These are phyloP conservation scores for Prosapia bicincta DNA, from an alignment of 2,888 invertebrate genomes.

Conservation along the genomic window DNA sequence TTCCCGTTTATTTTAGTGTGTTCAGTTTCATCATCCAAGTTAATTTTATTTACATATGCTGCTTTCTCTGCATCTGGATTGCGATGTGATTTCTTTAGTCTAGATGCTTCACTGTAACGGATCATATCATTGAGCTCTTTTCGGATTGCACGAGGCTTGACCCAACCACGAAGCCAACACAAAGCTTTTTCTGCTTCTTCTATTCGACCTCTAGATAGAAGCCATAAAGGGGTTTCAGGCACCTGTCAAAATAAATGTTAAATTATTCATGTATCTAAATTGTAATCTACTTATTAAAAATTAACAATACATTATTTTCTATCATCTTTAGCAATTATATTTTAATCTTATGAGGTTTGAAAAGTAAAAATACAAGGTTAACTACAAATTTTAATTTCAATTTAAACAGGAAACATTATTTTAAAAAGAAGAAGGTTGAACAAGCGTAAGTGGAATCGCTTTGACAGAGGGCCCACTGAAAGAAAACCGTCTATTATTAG, in stretches of 20 bases:
- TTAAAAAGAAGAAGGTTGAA: too few relatives aligned
- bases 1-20: background rate
- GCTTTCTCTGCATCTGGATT: background rate
- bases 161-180: conserved; percentile 57
- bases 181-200: conserved; percentile 54
- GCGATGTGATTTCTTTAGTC: conserved; percentile 17
- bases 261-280: too few relatives aligned
- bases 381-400: too few relatives aligned
- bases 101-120: conserved; percentile 47
- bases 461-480: too few relatives aligned
- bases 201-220: conserved; percentile 54
- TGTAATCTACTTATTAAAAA: too few relatives aligned
- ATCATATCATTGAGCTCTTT: conserved; percentile 52
- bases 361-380: too few relatives aligned
- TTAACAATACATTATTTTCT: too few relatives aligned
- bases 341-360: too few relatives aligned
- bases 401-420: too few relatives aligned
- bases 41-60: conserved; percentile 24
- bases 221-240: conserved; percentile 59
- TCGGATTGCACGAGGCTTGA: conserved; percentile 50
- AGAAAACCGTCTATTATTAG: too few relatives aligned
- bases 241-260: conserved; percentile 47
- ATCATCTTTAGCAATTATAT: too few relatives aligned
- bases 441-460: too few relatives aligned
- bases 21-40: conserved; percentile 27